Conservation (phyloP, 1,140 invertebrate species). For the Drosophila kohkoa region DNA sequence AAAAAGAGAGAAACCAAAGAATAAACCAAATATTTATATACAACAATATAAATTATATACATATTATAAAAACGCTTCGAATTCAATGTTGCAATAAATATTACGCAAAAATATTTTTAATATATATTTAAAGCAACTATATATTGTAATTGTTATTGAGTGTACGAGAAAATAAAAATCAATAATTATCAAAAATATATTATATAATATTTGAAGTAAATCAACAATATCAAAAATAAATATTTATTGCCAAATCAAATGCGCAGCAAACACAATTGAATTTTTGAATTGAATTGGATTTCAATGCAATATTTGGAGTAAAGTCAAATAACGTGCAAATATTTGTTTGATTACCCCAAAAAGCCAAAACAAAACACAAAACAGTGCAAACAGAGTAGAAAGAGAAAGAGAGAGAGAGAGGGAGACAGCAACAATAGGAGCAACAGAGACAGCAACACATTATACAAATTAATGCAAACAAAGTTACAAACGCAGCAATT, state of each 20-base stretch:
- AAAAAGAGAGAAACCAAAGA: slow-evolving; percentile 17
- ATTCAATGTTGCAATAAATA: slow-evolving; percentile 49
- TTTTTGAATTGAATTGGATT: slow-evolving; percentile 24
- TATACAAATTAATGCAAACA: slow-evolving; percentile 73
- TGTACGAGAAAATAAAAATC: slow-evolving; percentile 18
- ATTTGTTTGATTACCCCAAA: slow-evolving; percentile 55
- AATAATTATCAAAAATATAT: slow-evolving; percentile 37
- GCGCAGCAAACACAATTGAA: slow-evolving; percentile 14
- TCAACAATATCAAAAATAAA: slow-evolving; percentile 22
- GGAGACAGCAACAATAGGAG: slow-evolving; percentile 5
- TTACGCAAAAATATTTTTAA: slow-evolving; percentile 48
- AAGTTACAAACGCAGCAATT: slow-evolving; percentile 82
- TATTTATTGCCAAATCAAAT: slow-evolving; percentile 30
- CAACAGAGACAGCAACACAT: slow-evolving; percentile 27
- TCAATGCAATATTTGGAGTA: neutral
- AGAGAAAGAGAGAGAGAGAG: neutral
- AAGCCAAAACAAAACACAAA: slow-evolving; percentile 20
- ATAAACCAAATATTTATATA: slow-evolving; percentile 48
- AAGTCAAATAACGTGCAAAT: slow-evolving; percentile 38
- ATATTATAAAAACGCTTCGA: slow-evolving; percentile 15
- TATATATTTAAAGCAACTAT: slow-evolving; percentile 24
- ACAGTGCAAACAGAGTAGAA: slow-evolving; percentile 34
- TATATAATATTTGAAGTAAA: slow-evolving; percentile 25
- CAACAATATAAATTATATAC: neutral
- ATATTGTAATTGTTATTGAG: slow-evolving; percentile 44